Conservation (phyloP, 2,113 vertebrate species). For the Nematolebias whitei region DNA sequence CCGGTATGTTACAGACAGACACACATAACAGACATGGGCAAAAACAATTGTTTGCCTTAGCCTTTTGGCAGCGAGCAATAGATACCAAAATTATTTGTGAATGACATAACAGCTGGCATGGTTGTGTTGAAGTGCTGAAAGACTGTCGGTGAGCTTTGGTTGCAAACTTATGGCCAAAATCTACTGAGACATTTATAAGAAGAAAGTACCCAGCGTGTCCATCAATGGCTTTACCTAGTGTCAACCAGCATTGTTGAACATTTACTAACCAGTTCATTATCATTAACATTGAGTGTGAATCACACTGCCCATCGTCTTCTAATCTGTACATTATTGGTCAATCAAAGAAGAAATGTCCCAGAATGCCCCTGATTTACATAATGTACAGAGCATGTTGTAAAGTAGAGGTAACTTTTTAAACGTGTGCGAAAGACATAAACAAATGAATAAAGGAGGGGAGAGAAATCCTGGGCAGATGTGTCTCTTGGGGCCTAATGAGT, state of each 20-base stretch:
- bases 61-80: too few relatives aligned
- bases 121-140: background rate
- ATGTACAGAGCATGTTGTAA: background rate
- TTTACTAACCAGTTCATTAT: slow-evolving; percentile 40
- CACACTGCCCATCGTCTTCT: slow-evolving; percentile 38
- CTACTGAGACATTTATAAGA: background rate
- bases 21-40: too few relatives aligned
- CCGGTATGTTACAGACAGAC: too few relatives aligned
- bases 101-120: too few relatives aligned
- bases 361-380: background rate
- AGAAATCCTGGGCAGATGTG: background rate
- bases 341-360: slow-evolving; percentile 5
- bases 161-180: background rate
- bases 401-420: background rate
- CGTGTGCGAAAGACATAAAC: background rate
- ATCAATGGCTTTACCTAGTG: background rate
- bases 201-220: background rate
- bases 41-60: too few relatives aligned
- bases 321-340: slow-evolving; percentile 43
- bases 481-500: background rate
- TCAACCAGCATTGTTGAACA: slow-evolving; percentile 16
- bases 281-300: slow-evolving; percentile 36
- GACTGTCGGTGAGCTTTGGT: background rate
- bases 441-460: too few relatives aligned
- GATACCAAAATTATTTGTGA: too few relatives aligned